A percentile compares a stretch with the other conserved stretches of the same genome.
Evolutionary conservation across 2,113 vertebrate species (phyloP).

Genomic region (Pseudorhombus dupliciocellatus): DNA sequence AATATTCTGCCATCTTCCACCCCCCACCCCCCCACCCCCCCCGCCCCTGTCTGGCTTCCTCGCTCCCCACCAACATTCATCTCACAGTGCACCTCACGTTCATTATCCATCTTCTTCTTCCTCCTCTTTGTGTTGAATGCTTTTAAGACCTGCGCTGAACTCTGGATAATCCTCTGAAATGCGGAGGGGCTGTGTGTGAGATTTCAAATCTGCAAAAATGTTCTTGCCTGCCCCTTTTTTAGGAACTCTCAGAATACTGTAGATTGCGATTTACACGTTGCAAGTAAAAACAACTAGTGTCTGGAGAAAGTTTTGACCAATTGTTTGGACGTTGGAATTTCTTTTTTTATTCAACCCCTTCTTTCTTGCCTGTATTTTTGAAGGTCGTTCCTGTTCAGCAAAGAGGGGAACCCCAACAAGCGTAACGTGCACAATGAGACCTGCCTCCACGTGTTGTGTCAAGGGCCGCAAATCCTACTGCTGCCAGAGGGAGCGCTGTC

Average conservation of each 20-base stretch:
- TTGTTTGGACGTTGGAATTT: no score
- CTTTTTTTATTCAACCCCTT: neutral
- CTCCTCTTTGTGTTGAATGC: neutral
- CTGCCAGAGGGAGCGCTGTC: constrained; percentile 76
- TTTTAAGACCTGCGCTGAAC: neutral
- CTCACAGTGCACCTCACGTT: neutral
- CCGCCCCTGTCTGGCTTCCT: neutral
- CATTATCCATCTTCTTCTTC: neutral
- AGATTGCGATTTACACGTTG: no score
- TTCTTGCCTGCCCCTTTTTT: no score
- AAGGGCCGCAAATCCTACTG: constrained; percentile 76
- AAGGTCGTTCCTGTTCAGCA: constrained; percentile 78
- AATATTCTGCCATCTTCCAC: constrained; percentile 41
- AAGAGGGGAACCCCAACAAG: constrained; percentile 80
- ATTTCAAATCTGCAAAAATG: neutral
- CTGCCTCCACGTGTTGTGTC: constrained; percentile 78
- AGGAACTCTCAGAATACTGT: no score
- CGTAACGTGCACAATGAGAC: constrained; percentile 79
- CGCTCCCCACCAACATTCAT: constrained; percentile 1
- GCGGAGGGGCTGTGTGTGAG: neutral
- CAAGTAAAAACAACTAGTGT: no score
- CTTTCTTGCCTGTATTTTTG: neutral
- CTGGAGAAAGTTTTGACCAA: no score
- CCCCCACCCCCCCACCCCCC: neutral
- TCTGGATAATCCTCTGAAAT: neutral